Base-by-base conservation (phyloP, 2,113 vertebrate genomes). In the Grammomys dolichurus region DNA sequence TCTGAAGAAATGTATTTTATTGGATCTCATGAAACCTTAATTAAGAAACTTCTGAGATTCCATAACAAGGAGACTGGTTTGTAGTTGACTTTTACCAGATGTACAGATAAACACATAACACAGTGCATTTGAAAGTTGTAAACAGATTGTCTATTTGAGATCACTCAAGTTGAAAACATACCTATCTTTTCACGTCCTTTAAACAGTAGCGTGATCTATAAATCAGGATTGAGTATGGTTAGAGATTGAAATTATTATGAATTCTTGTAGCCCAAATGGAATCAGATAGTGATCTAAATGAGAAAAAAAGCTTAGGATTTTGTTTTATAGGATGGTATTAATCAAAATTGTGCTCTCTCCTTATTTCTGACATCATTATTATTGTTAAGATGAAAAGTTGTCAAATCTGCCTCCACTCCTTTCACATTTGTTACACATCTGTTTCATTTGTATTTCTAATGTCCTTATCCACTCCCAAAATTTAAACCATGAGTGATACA, bases 111-210 rank as follows among this genome's bases (percentile, higher is more conserved):
- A 73, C 14, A 36, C 20, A 91, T 51, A 58, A 69, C 9, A 12
- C 3, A 58, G n/a, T 10, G 58, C 46, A 40, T 36, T 77, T 87
- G 86, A 94, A 82, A 91, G n/a, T n/a, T 87, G 88, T 77, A 12
- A 84, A 86, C 7, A 77, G 24, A 31, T 54, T 43, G 54, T 6
- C 33, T 78, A 60, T 22, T 65, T 24, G 7, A 58, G 28, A 81
- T 69, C 67, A 20, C 77, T 40, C 12, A 80, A 90, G 63, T 36
- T 73, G 33, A 90, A 96, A 76, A 73, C 73, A n/a, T n/a, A 70
- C 19, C 31, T 20, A 87, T 9, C 76, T 82, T 87, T 46, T 82
- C 60, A 86, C 31, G 70, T 92, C n/a, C 92, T 73, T 84, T 78
- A 87, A 90, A 43, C 82, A 69, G 81, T 8, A n/a, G 14, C 91